These are phyloP conservation scores for Sminthopsis crassicaudata DNA, from an alignment of 2,113 vertebrate species.

Conservation along the genomic window DNA sequence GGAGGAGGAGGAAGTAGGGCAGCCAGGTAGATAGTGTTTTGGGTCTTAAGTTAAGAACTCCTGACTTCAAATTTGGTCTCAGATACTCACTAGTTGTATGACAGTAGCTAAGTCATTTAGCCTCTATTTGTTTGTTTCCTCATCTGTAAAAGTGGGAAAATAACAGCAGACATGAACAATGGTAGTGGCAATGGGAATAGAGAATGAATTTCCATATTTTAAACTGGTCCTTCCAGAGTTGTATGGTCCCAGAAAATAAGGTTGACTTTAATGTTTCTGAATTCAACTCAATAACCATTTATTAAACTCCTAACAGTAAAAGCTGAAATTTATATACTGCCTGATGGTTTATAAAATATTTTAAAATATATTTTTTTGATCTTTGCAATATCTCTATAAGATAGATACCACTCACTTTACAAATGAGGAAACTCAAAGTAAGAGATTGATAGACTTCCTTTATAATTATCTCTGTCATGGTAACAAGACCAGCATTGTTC, in stretches of 20 bases:
- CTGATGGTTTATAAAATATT: neutral
- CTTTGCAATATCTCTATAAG: neutral
- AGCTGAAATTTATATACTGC: neutral
- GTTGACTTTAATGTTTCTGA: neutral
- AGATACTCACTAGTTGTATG: too few relatives aligned
- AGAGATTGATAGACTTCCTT: neutral
- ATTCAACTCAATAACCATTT: neutral
- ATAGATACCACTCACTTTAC: neutral
- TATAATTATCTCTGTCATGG: neutral
- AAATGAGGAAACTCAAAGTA: neutral
- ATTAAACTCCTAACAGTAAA: neutral
- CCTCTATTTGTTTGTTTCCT: too few relatives aligned
- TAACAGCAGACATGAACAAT: too few relatives aligned
- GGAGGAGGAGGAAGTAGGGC: too few relatives aligned
- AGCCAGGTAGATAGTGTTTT: too few relatives aligned
- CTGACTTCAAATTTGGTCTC: too few relatives aligned
- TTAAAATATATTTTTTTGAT: neutral
- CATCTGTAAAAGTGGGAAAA: too few relatives aligned
- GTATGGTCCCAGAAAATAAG: neutral
- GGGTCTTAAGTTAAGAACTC: too few relatives aligned
- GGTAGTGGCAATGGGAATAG: too few relatives aligned
- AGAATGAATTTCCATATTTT: too few relatives aligned
- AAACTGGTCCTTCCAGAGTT: neutral
- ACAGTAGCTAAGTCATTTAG: too few relatives aligned
- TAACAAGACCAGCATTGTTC: neutral